phyloP scores from a whole-genome alignment of 2,888 invertebrate genomes.

The Tipula unca region DNA sequence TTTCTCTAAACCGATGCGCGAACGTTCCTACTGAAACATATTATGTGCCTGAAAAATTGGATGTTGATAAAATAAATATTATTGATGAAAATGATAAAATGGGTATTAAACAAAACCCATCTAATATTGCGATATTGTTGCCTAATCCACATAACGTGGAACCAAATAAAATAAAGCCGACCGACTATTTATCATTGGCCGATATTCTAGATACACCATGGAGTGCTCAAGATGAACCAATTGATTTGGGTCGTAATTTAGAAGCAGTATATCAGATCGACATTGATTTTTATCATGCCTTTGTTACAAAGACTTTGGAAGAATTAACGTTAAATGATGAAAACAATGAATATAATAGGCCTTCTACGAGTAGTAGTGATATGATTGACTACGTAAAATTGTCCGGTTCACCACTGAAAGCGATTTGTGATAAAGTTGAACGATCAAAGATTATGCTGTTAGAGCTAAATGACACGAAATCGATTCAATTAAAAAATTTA shows the following conservation, averaged over 20 bases:
- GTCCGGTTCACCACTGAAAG: neutral
- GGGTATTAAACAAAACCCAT: neutral
- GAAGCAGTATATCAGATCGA: constrained; percentile 53
- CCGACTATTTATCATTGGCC: neutral
- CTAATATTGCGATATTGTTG: neutral
- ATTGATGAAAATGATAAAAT: neutral
- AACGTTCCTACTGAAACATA: constrained; percentile 27
- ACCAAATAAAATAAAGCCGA: neutral
- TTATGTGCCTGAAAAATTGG: constrained; percentile 30
- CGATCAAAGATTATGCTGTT: constrained; percentile 16
- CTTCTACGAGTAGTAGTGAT: constrained; percentile 19
- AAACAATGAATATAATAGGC: constrained; percentile 30
- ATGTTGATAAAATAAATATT: neutral
- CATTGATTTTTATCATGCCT: constrained; percentile 59
- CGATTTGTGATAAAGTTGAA: constrained; percentile 20
- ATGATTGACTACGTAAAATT: neutral
- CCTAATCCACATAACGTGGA: constrained; percentile 9
- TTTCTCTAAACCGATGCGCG: constrained; percentile 37
- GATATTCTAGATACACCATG: constrained; percentile 29
- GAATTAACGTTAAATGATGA: neutral
- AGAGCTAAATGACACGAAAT: constrained; percentile 23
- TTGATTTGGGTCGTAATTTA: constrained; percentile 55
- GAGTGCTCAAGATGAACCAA: constrained; percentile 48
- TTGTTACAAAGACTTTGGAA: constrained; percentile 38
- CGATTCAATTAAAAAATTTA: constrained; percentile 37